Conservation (phyloP, 2,113 vertebrate genomes). For the Galemys pyrenaicus region DNA sequence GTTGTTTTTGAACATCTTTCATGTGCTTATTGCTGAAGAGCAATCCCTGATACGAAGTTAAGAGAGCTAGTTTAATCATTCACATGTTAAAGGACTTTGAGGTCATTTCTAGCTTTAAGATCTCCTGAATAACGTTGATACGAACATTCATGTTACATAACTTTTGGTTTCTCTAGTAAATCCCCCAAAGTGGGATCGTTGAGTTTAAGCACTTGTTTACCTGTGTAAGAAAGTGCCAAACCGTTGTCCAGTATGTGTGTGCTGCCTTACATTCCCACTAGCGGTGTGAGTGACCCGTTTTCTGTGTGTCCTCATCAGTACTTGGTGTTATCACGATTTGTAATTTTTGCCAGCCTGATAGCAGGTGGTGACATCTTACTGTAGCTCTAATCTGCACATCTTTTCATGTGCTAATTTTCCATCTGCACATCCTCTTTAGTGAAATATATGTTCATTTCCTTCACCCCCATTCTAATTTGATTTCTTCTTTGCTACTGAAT, state of each 20-base stretch:
- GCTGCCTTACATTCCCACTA: not conserved
- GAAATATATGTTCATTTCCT: not conserved
- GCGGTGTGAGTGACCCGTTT: not conserved
- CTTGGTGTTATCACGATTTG: not conserved
- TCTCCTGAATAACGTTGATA: not conserved
- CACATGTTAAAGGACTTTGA: not conserved
- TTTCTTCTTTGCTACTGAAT: not conserved
- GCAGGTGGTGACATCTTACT: not conserved
- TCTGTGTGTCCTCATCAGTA: not conserved
- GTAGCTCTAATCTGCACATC: not conserved
- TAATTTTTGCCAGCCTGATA: not conserved
- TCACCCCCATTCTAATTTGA: not conserved
- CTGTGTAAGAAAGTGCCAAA: not conserved
- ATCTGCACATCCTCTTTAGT: not conserved
- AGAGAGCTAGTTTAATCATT: not conserved
- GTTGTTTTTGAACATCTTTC: not conserved
- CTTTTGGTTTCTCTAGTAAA: slow-evolving; percentile 17
- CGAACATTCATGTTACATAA: not conserved
- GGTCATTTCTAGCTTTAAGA: not conserved
- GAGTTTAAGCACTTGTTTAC: not conserved
- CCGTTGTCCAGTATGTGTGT: not conserved
- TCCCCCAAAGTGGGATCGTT: not conserved
- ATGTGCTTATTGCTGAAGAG: not conserved
- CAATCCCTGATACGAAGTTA: not conserved
- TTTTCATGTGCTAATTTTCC: not conserved